Base-by-base conservation (phyloP, 2,797 vertebrate species). In the Tympanoctomys barrerae region DNA sequence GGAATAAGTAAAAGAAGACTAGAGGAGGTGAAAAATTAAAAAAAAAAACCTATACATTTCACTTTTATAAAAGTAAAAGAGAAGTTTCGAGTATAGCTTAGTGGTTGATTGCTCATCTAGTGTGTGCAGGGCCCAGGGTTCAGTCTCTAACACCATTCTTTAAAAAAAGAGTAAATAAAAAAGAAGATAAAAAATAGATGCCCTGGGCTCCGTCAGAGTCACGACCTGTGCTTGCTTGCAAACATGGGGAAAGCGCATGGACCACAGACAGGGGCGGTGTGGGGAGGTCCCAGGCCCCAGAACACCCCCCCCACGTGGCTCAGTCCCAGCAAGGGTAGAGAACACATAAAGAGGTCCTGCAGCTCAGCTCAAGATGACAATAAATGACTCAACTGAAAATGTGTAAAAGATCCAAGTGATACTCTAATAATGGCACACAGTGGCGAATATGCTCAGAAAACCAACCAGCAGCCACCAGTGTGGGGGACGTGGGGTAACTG, bases 401-500 rank as follows among this genome's bases (percentile, higher is more conserved):
- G 10, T 11, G 18, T 10, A 70, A 71, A 71, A 18, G 13, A 33
- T 61, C 31, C n/a, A 52, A 68, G 36, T 6, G 59, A 2, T 80
- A 87, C 59, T 89, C 36, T 12, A 80, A 89, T 33, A 79, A 79
- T n/a, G 4, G 19, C 19, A 39, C 28, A 33, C 18, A 70, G 68
- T 54, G n/a, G 19, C 4, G 19, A 39, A 4, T 21, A 62, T 54
- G 18, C 14, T 14, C 31, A 18, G 24, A 36, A n/a, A 78, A 18
- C 31, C 28, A 11, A 19, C 11, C 8, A 8, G 7, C 14, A 26
- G 66, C 7, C 6, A 26, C 36, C 12, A 13, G 4, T 7, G 70
- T 2, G 0, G 7, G 73, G 21, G 14, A 28, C 10, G 12, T 1
- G 0, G 26, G 59, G 54, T 21, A 18, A 5, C 21, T 18, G 22